These are phyloP conservation scores for Phyllotreta striolata DNA, from an alignment of 2,888 invertebrate genomes.

Conservation along the genomic window DNA sequence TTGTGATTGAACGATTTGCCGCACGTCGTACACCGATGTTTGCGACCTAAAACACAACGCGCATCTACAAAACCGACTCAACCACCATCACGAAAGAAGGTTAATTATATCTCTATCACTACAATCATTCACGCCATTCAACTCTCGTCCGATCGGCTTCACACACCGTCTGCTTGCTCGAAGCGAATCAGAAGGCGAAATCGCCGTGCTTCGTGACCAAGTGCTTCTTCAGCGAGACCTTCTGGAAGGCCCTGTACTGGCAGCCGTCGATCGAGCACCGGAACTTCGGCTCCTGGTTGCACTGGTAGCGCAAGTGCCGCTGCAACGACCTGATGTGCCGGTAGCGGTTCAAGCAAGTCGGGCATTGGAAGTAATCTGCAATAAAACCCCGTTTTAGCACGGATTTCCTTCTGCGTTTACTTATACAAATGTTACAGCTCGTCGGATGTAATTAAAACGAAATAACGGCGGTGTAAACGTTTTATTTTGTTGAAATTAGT, in stretches of 20 bases:
- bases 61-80: neutral
- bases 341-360: constrained; percentile 38
- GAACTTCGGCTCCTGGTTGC: constrained; percentile 73
- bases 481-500: too few species aligned
- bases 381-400: neutral
- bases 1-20: constrained; percentile 42
- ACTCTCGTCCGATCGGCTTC: too few species aligned
- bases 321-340: constrained; percentile 38
- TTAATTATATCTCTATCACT: too few species aligned
- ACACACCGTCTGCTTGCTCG: too few species aligned
- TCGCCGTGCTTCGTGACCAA: constrained; percentile 18
- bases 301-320: constrained; percentile 44
- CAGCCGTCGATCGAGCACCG: constrained; percentile 62
- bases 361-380: constrained; percentile 27
- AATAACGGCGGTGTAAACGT: too few species aligned
- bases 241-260: constrained; percentile 33
- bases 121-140: too few species aligned
- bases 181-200: too few species aligned
- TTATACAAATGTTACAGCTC: too few species aligned
- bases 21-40: constrained; percentile 41
- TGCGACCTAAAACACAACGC: constrained; percentile 18
- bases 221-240: constrained; percentile 35
- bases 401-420: too few species aligned
- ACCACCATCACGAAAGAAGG: too few species aligned
- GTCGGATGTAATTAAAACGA: too few species aligned